Percentiles rank a stretch among this genome's conserved stretches.
phyloP scores from a whole-genome alignment of 1,140 invertebrate genomes.

The Brachionus rotundiformis region DNA sequence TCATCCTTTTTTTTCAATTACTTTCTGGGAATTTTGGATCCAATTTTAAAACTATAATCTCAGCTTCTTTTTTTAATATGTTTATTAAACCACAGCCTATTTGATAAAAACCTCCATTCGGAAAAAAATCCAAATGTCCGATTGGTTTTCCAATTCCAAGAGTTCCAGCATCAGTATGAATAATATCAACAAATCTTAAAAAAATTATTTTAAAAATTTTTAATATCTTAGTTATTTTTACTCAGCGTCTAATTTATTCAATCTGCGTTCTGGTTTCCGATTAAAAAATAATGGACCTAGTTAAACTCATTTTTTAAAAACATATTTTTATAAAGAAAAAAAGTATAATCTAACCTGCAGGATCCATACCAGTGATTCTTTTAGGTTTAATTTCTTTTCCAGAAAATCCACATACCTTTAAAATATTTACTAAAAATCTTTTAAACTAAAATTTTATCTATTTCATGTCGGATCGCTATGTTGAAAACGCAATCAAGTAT shows the following conservation, averaged over 20 bases:
- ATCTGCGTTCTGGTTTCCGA: conserved; percentile 76
- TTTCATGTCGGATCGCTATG: no score
- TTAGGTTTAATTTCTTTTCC: conserved; percentile 79
- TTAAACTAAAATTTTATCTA: no score
- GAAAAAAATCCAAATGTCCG: conserved; percentile 66
- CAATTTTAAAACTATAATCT: background rate
- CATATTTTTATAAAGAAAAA: background rate
- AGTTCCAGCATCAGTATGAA: conserved; percentile 81
- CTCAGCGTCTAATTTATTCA: conserved; percentile 80
- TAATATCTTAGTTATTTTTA: conserved; percentile 65
- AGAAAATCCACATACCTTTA: conserved; percentile 73
- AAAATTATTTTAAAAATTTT: background rate
- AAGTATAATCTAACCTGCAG: conserved; percentile 71
- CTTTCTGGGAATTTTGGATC: conserved; percentile 9
- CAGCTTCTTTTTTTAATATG: background rate
- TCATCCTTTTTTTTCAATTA: background rate
- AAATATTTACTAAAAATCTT: background rate
- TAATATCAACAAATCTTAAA: conserved; percentile 78
- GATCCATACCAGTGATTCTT: conserved; percentile 80
- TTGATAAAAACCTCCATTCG: conserved; percentile 66
- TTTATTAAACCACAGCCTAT: conserved; percentile 18
- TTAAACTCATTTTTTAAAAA: no score
- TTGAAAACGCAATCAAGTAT: no score
- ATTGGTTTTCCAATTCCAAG: conserved; percentile 59
- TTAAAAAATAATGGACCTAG: conserved; percentile 73